Conservation (phyloP, 2,888 invertebrate genomes). For the Drosophila quinaria region DNA sequence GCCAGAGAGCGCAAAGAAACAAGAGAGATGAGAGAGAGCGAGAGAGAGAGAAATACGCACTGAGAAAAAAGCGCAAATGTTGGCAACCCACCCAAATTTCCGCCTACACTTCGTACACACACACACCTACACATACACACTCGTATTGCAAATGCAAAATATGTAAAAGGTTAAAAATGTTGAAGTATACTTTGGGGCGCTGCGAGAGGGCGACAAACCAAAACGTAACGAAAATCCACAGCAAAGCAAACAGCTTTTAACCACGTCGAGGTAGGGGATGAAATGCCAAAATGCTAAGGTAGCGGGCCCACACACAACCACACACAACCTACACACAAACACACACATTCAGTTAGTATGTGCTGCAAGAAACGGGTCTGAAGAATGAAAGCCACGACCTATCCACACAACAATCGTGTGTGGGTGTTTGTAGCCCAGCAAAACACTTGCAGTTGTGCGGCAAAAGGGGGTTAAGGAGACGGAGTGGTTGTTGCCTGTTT, state of each 20-base stretch:
- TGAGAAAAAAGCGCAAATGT: conserved; percentile 62
- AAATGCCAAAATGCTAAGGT: conserved; percentile 50
- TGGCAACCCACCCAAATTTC: conserved; percentile 29
- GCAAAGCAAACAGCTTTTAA: conserved; percentile 74
- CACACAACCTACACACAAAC: conserved; percentile 2
- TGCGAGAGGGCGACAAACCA: conserved; percentile 34
- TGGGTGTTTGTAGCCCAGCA: conserved; percentile 54
- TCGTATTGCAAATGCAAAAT: conserved; percentile 68
- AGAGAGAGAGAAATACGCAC: conserved; percentile 49
- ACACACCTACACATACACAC: conserved; percentile 21
- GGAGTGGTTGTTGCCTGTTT: conserved; percentile 42
- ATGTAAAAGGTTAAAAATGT: conserved; percentile 59
- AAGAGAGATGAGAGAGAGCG: conserved; percentile 12
- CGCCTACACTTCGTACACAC: conserved; percentile 10
- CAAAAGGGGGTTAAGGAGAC: conserved; percentile 1
- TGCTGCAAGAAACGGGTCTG: conserved; percentile 38
- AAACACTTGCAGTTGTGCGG: conserved; percentile 53
- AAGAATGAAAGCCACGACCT: conserved; percentile 78
- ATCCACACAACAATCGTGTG: conserved; percentile 79
- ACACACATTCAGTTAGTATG: conserved; percentile 9
- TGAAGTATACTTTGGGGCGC: conserved; percentile 56
- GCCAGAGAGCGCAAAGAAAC: conserved; percentile 22
- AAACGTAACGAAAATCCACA: conserved; percentile 75
- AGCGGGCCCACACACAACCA: conserved; percentile 10
- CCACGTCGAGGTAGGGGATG: conserved; percentile 41